Evolutionary conservation across 1,140 invertebrate species (phyloP).

Genomic region (Tribolium castaneum): DNA sequence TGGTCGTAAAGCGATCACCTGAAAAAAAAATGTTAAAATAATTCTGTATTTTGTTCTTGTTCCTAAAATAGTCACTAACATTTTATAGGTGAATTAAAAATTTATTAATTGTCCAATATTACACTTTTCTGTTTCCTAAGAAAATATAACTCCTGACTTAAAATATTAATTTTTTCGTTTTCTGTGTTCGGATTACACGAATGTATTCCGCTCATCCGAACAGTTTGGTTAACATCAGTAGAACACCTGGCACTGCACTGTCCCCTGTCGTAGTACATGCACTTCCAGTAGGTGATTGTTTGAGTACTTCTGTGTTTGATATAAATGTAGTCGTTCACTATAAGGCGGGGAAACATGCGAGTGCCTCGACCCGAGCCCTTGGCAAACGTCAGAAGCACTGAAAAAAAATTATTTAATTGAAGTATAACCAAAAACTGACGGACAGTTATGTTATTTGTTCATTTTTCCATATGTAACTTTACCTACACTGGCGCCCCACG

Average conservation of each 20-base stretch:
- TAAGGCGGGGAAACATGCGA: constrained; percentile 44
- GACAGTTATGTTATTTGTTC: no score
- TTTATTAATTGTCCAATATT: no score
- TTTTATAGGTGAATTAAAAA: no score
- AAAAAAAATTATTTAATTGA: constrained; percentile 22
- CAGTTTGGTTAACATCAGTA: constrained; percentile 53
- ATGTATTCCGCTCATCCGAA: constrained; percentile 52
- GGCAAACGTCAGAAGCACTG: constrained; percentile 55
- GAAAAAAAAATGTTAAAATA: no score
- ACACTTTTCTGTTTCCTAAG: not conserved
- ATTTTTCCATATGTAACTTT: no score
- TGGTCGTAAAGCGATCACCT: no score
- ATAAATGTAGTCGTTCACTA: constrained; percentile 55
- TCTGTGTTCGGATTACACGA: constrained; percentile 30
- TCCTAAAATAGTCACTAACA: no score
- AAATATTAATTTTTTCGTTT: not conserved
- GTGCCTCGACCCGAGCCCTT: constrained; percentile 43
- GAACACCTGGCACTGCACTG: constrained; percentile 55
- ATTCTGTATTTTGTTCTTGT: no score
- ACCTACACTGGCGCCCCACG: no score
- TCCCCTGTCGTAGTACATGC: constrained; percentile 55
- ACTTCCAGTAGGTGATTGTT: constrained; percentile 59
- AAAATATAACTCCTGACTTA: constrained; percentile 15
- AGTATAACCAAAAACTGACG: no score
- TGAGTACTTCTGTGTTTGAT: constrained; percentile 56